Conservation (phyloP, 2,797 vertebrate species). For the Centropyge bicolor region DNA sequence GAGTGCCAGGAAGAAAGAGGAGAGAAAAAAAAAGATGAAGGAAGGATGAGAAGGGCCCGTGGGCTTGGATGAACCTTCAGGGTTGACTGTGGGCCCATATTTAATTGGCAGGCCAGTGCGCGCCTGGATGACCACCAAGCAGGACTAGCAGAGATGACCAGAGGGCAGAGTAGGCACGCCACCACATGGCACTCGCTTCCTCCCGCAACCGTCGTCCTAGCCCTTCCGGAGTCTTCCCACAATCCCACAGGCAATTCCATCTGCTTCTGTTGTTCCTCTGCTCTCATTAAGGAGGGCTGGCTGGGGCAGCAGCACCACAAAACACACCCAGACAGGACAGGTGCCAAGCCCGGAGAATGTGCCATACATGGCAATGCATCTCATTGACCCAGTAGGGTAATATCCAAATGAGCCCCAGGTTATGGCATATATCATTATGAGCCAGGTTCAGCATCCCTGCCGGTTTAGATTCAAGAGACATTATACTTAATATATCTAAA, state of each 20-base stretch:
- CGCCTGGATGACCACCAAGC: conserved; percentile 83
- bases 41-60: conserved; percentile 49
- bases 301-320: conserved; percentile 45
- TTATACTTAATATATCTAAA: conserved; percentile 8
- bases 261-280: conserved; percentile 78
- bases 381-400: conserved; percentile 73
- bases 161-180: conserved; percentile 76
- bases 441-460: conserved; percentile 22
- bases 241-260: conserved; percentile 84
- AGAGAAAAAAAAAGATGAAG: conserved; percentile 44
- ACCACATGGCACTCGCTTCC: conserved; percentile 81
- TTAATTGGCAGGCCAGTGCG: conserved; percentile 85
- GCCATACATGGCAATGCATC: conserved; percentile 59
- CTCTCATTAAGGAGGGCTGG: conserved; percentile 78
- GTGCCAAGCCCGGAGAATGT: conserved; percentile 70
- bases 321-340: conserved; percentile 74
- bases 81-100: conserved; percentile 79
- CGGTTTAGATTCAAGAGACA: conserved; percentile 15
- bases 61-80: conserved; percentile 72
- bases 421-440: conserved; percentile 23
- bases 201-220: conserved; percentile 58
- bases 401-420: conserved; percentile 63
- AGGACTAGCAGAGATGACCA: conserved; percentile 77
- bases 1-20: conserved; percentile 45
- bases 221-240: conserved; percentile 76